A percentile compares a stretch with the other conserved stretches of the same genome.
phyloP scores from a whole-genome alignment of 2,797 vertebrate genomes.

The Acrossocheilus fasciatus region DNA sequence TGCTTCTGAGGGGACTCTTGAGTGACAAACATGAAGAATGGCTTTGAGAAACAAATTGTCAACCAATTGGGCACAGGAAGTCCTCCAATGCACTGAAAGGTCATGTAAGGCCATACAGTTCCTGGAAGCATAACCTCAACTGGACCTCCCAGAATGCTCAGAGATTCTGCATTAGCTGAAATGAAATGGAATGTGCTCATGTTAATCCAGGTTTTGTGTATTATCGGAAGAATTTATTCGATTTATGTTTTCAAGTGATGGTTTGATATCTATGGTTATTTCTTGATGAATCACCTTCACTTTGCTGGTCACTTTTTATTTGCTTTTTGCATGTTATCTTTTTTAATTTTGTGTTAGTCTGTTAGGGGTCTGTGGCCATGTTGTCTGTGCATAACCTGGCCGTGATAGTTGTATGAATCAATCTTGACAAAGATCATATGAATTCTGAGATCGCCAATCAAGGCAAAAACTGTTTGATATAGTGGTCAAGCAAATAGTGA shows the following conservation, averaged over 20 bases:
- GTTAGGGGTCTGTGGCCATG: neutral
- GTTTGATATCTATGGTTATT: neutral
- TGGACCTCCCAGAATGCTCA: conserved; percentile 50
- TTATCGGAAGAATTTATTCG: neutral
- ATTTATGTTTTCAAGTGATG: neutral
- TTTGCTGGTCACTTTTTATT: neutral
- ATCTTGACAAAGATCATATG: neutral
- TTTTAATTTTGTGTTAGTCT: neutral
- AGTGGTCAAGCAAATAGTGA: conserved; percentile 33
- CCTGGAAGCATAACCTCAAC: conserved; percentile 32
- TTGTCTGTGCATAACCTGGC: neutral
- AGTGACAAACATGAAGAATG: conserved; percentile 27
- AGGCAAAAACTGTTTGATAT: conserved; percentile 60
- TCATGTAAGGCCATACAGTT: conserved; percentile 51
- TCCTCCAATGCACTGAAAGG: conserved; percentile 45
- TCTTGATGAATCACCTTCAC: neutral
- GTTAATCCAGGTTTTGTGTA: neutral
- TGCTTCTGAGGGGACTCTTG: conserved; percentile 8
- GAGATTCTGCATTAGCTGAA: conserved; percentile 35
- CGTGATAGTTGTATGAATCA: neutral
- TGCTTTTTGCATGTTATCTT: neutral
- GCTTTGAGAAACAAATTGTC: conserved; percentile 48
- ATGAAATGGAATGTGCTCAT: conserved; percentile 19
- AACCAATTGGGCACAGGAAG: conserved; percentile 15
- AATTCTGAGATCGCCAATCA: neutral